Evolutionary conservation across 2,113 vertebrate genomes (phyloP).

Genomic region (Epinephelus fuscoguttatus): DNA sequence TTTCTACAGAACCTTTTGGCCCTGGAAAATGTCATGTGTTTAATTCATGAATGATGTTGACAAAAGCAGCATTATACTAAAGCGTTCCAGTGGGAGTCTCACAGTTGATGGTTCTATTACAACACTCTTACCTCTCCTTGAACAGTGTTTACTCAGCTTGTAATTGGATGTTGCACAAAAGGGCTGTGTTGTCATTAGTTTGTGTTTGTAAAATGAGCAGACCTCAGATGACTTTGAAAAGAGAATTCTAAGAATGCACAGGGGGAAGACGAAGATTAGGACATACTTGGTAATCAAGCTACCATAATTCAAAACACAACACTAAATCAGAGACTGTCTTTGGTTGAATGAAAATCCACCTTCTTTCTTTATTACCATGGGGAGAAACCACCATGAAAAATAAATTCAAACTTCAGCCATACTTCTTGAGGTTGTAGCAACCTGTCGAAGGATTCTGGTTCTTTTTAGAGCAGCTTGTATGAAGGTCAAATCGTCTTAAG

Average conservation of each 20-base stretch:
- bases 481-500: background rate
- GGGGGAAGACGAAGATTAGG: background rate
- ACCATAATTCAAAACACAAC: background rate
- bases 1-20: slow-evolving; percentile 10
- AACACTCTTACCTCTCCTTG: background rate
- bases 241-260: background rate
- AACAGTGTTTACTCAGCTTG: slow-evolving; percentile 21
- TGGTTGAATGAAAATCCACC: background rate
- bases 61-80: slow-evolving; percentile 12
- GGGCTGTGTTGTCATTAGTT: background rate
- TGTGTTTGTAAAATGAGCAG: slow-evolving; percentile 18
- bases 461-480: background rate
- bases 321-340: background rate
- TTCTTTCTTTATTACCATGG: background rate
- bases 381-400: background rate
- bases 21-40: slow-evolving; percentile 22
- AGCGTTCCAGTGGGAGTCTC: background rate
- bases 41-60: slow-evolving; percentile 20
- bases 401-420: background rate
- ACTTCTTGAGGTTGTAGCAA: background rate
- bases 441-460: background rate
- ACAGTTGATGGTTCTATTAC: slow-evolving; percentile 23
- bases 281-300: slow-evolving; percentile 17
- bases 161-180: slow-evolving; percentile 21
- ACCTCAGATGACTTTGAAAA: background rate